Evolutionary conservation across 2,797 vertebrate species (phyloP), one percentile per base, ranked within the genome.

Genomic region (Muscicapa striata): DNA sequence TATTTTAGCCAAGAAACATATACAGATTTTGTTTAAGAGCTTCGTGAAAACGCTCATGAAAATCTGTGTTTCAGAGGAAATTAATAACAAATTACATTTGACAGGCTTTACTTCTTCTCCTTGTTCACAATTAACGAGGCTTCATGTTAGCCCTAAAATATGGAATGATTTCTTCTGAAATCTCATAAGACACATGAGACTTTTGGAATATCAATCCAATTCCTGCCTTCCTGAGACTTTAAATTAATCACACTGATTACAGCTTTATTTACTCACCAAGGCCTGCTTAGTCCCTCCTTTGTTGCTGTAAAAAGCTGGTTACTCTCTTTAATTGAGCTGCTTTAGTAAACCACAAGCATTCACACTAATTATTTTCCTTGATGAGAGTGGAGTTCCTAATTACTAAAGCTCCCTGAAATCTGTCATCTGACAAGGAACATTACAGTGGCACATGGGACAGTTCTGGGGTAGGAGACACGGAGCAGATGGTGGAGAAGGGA

Each of bases 201-300:
- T 87, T 97, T 91, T 89, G 70, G 96, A 96, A 82, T 95, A 97
- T 97, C 97, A 98, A 97, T 96, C 91, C 90, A 86, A 95, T 91
- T 89, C 96, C 92, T 97, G 94, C 97, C 92, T 98, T 97, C 91
- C 93, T 61, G 46, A 97, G 96, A 96, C 89, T 95, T 96, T 90
- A 96, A 98, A 98, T 98, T 97, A 98, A 98, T 98, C 97, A 97
- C 93, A 68, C 94, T 97, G 96, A 98, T 98, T 98, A 96, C 94
- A 96, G 94, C 97, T 97, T 98, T 98, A 98, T 98, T 98, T 98
- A 98, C 96, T 97, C 95, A 96, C 97, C 92, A 92, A 94, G 97
- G 97, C 97, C 95, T 94, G 94, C 84, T 96, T 97, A 97, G 95
- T 92, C 76, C 94, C 94, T 93, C 94, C 96, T 97, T 97, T 97